Base-by-base conservation (phyloP, 2,888 invertebrate genomes). In the Rotaria socialis region DNA sequence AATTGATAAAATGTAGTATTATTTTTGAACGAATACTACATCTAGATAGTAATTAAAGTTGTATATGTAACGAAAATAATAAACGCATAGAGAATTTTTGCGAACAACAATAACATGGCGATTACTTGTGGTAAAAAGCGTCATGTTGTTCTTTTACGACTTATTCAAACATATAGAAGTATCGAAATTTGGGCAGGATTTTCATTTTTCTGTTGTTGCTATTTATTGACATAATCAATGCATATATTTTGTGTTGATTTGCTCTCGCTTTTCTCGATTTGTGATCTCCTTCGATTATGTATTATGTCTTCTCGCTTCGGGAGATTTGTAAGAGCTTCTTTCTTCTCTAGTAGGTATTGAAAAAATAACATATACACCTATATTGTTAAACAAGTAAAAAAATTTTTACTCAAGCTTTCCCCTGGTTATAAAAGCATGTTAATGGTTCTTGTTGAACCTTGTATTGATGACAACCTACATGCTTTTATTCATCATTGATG, bases 201-300 rank as follows among this genome's bases (percentile, higher is more conserved):
- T 67, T 67, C 67, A 14, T 67, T 56, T 56, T 67, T 35, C 35
- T 67, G 67, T 67, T 67, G 19, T 67, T 67, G 67, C 35, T 67
- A 67, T 67, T 67, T 67, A 19, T 67, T 67, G 67, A 67, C 35
- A 67, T 35, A 67, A 41, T 24, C 35, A 16, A 19, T 35, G 35
- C 4, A 67, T 67, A 60, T 60, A 6, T 41, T 35, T 67, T 67
- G 16, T 14, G 27, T 67, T 27, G 67, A 67, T 35, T 67, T 14
- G 27, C 35, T 16, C 35, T 27, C 67, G 55, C 10, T 4, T 55
- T 67, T 67, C 19, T 67, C 4, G 16, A 67, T 27, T 67, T 19
- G 16, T 67, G 35, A 35, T 67, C 16, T 67, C 19, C 16, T 41
- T 67, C 67, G 27, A 16, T 35, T 35, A 67, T 14, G 6, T 35